Percentiles rank a stretch among this genome's conserved stretches.
These are phyloP conservation scores for Gonioctena quinquepunctata DNA, from an alignment of 1,140 invertebrate species.

Conservation along the genomic window DNA sequence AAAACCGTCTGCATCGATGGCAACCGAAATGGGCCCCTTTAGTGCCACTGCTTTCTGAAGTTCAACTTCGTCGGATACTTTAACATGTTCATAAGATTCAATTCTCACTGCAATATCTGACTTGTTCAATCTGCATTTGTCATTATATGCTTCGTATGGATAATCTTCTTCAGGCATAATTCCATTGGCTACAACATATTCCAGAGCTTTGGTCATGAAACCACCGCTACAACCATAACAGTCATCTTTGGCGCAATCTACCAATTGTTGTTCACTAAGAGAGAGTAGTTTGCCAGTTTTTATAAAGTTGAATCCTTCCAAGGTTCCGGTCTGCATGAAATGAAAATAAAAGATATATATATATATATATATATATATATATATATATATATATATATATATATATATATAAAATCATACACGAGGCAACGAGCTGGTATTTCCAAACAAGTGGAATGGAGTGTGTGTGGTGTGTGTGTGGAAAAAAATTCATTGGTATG, in stretches of 20 bases:
- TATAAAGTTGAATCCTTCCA: conserved; percentile 3
- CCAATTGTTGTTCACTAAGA: conserved; percentile 38
- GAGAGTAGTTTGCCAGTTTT: not conserved
- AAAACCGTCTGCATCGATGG: conserved; percentile 68
- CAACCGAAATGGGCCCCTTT: not conserved
- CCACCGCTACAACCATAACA: not conserved
- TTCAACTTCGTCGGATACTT: not conserved
- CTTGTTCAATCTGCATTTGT: conserved; percentile 11
- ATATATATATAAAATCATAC: no score
- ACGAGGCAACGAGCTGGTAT: no score
- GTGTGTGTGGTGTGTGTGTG: no score
- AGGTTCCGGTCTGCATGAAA: not conserved
- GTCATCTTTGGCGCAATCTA: conserved; percentile 1
- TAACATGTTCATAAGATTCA: not conserved
- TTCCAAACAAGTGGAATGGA: no score
- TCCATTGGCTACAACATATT: not conserved
- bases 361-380: no score
- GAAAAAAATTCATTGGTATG: no score
- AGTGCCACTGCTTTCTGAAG: not conserved
- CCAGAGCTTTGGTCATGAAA: not conserved
- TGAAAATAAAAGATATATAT: no score
- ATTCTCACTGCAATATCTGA: not conserved
- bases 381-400: no score
- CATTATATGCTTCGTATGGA: not conserved
- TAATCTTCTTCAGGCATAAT: conserved; percentile 10